A percentile compares a stretch with the other conserved stretches of the same genome.
Conservation (phyloP, 2,888 invertebrate genomes). For the Erebia palarica region DNA sequence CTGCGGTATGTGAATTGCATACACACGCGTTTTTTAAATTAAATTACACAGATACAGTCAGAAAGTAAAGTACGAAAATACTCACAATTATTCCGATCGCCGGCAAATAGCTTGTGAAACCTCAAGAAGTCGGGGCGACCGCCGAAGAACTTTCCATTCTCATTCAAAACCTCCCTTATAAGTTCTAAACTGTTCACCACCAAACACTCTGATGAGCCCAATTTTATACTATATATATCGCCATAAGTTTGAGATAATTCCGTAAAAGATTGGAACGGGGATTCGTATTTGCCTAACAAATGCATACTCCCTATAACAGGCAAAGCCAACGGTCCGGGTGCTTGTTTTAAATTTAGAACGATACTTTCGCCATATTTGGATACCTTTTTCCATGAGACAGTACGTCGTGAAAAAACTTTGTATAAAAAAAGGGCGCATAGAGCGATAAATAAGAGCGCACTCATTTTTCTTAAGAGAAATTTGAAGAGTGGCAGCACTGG, state of each 20-base stretch:
- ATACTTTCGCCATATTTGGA: conserved; percentile 54
- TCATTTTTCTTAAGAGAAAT: conserved; percentile 61
- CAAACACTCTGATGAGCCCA: conserved; percentile 87
- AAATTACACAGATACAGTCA: no score
- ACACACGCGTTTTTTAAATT: no score
- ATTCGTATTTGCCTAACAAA: conserved; percentile 83
- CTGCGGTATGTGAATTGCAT: no score
- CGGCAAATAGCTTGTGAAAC: conserved; percentile 91
- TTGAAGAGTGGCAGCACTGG: conserved; percentile 63
- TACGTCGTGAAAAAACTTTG: conserved; percentile 58
- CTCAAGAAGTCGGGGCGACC: conserved; percentile 91
- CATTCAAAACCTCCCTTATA: conserved; percentile 89
- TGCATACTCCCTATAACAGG: conserved; percentile 89
- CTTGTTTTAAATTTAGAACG: conserved; percentile 58
- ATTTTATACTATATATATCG: conserved; percentile 86
- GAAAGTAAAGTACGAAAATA: conserved; percentile 48
- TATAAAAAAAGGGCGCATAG: conserved; percentile 57
- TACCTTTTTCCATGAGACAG: conserved; percentile 50
- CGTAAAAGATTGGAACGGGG: conserved; percentile 88
- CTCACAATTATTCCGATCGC: conserved; percentile 94
- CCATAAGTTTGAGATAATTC: conserved; percentile 87
- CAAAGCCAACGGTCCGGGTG: conserved; percentile 85
- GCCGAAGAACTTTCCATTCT: conserved; percentile 91
- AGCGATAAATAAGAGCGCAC: conserved; percentile 68
- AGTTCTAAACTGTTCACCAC: conserved; percentile 88